These are phyloP conservation scores for Apogon hyalosoma DNA, from an alignment of 2,797 vertebrate species.

Conservation along the genomic window DNA sequence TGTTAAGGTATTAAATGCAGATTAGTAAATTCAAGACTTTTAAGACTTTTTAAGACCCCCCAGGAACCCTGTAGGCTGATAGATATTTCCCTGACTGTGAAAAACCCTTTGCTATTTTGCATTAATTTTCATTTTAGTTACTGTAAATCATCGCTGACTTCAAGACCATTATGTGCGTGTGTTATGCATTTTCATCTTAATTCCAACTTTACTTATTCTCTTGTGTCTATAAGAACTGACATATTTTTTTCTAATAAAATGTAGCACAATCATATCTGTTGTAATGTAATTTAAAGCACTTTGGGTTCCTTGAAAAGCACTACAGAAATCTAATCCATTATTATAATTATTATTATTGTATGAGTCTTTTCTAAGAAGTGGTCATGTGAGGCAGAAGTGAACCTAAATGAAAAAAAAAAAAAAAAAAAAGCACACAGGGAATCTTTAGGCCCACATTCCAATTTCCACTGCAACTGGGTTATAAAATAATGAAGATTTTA, in stretches of 20 bases:
- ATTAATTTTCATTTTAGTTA: background rate
- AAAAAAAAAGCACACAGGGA: background rate
- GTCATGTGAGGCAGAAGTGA: constrained; percentile 5
- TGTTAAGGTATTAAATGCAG: too few relatives aligned
- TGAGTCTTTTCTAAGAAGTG: background rate
- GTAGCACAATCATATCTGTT: background rate
- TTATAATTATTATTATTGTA: background rate
- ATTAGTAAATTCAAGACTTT: too few relatives aligned
- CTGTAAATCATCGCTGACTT: background rate
- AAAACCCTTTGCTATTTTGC: too few relatives aligned
- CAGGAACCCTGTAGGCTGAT: too few relatives aligned
- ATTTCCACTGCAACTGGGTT: too few relatives aligned
- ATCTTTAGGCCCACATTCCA: too few relatives aligned
- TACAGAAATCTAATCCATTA: too few relatives aligned
- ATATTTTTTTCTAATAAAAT: background rate
- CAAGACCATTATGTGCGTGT: background rate
- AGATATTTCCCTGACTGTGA: background rate
- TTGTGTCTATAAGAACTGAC: background rate
- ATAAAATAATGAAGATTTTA: too few relatives aligned
- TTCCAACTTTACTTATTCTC: constrained; percentile 1
- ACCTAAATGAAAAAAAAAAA: background rate
- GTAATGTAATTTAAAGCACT: too few relatives aligned
- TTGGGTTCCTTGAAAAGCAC: too few relatives aligned
- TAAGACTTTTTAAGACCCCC: too few relatives aligned
- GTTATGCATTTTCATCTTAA: background rate